Conservation (phyloP, 2,888 invertebrate genomes). For the Troilus luridus region DNA sequence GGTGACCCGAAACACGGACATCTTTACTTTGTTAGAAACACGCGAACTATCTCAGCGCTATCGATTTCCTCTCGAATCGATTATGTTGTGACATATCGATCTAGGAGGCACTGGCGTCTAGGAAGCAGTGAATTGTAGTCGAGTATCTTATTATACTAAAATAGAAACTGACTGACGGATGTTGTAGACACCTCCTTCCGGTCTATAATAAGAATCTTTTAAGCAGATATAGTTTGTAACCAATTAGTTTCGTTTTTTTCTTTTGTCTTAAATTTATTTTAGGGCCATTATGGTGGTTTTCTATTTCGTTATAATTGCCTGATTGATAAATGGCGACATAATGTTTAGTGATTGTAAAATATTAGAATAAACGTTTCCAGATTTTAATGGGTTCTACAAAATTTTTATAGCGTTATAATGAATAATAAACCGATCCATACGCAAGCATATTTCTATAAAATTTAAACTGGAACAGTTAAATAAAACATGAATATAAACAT, state of each 20-base stretch:
- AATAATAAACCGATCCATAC: too few species aligned
- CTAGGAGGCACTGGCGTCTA: background rate
- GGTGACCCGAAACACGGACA: constrained; percentile 30
- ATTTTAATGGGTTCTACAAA: too few species aligned
- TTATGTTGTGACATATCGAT: background rate
- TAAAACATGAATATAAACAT: too few species aligned
- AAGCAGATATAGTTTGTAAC: constrained; percentile 39
- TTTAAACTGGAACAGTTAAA: too few species aligned
- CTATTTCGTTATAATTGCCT: background rate
- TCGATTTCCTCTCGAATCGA: constrained; percentile 19
- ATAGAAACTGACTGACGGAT: constrained; percentile 43
- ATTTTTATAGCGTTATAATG: too few species aligned
- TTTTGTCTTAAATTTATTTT: background rate
- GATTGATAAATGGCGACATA: background rate
- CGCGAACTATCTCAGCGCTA: background rate
- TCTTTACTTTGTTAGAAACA: background rate
- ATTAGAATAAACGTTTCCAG: too few species aligned
- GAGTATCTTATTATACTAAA: background rate
- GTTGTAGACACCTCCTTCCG: constrained; percentile 39
- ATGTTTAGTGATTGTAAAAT: too few species aligned
- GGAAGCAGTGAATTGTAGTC: background rate
- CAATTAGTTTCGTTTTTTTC: constrained; percentile 37
- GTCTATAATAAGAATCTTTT: constrained; percentile 16
- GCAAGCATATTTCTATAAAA: too few species aligned
- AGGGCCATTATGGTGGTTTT: background rate